These are phyloP conservation scores for Tupaia chinensis DNA, from an alignment of 2,113 vertebrate species.

Conservation along the genomic window DNA sequence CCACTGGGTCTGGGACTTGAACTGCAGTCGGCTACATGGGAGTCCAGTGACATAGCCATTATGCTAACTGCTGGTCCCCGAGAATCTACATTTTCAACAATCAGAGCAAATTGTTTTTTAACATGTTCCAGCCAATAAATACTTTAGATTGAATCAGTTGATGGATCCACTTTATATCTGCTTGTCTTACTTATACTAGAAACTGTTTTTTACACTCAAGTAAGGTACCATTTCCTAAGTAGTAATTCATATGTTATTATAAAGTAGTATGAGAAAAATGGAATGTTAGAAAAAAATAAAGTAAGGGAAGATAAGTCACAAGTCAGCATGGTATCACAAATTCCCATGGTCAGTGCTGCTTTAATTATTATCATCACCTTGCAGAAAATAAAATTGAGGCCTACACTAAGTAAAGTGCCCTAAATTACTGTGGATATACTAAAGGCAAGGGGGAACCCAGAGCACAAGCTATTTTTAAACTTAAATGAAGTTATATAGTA, in stretches of 20 bases:
- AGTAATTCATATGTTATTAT: neutral
- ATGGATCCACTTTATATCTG: neutral
- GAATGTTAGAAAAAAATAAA: neutral
- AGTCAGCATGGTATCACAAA: neutral
- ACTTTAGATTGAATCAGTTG: neutral
- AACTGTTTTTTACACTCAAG: neutral
- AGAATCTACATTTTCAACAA: neutral
- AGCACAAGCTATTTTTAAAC: neutral
- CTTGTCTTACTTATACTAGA: neutral
- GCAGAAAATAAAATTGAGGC: neutral
- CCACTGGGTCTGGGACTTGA: too few species aligned
- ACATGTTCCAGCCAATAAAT: neutral
- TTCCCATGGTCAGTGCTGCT: neutral
- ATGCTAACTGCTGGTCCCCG: too few species aligned
- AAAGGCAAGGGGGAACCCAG: neutral
- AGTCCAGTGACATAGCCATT: too few species aligned
- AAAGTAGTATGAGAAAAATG: neutral
- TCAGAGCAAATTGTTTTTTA: neutral
- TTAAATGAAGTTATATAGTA: neutral
- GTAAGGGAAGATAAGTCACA: neutral
- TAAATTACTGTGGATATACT: neutral
- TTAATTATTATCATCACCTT: neutral
- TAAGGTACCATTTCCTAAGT: neutral
- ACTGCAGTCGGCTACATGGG: too few species aligned
- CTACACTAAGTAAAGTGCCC: neutral